A percentile compares a stretch with the other conserved stretches of the same genome.
Evolutionary conservation across 2,797 vertebrate genomes (phyloP).

Genomic region (Enteromius viviparus): DNA sequence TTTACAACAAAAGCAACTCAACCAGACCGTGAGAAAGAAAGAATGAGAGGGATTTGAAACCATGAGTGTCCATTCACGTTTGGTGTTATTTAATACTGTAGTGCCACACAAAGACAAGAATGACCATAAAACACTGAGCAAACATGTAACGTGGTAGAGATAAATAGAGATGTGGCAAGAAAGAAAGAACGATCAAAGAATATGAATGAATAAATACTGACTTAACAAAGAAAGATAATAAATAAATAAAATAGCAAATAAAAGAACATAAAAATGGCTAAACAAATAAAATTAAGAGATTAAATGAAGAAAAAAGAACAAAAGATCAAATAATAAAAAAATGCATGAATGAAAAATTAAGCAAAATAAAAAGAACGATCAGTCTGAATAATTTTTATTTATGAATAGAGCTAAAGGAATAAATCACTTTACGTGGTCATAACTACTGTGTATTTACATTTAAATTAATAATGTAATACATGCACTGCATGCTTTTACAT

Average conservation of each 20-base stretch:
- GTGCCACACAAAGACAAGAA: background rate
- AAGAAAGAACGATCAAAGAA: background rate
- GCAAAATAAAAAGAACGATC: background rate
- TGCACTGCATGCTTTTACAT: no score
- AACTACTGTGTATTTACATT: no score
- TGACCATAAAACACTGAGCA: background rate
- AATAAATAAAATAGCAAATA: no score
- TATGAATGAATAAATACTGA: background rate
- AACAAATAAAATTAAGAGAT: background rate
- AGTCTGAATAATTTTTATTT: background rate
- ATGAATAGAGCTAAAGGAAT: no score
- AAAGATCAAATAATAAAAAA: background rate
- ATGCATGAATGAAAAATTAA: background rate
- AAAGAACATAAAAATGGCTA: background rate
- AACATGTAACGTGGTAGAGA: background rate
- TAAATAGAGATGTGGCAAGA: background rate
- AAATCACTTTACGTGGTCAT: no score
- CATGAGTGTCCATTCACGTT: background rate
- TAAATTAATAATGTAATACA: no score
- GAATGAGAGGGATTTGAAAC: conserved; percentile 7
- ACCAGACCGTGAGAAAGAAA: background rate
- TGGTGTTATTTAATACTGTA: background rate
- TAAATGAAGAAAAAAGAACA: background rate
- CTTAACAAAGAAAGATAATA: background rate
- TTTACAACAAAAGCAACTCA: conserved; percentile 40